Evolutionary conservation across 30 jellyfish, hydroid and myxozoan genomes (phyloP).

Genomic region (Hydra vulgaris): DNA sequence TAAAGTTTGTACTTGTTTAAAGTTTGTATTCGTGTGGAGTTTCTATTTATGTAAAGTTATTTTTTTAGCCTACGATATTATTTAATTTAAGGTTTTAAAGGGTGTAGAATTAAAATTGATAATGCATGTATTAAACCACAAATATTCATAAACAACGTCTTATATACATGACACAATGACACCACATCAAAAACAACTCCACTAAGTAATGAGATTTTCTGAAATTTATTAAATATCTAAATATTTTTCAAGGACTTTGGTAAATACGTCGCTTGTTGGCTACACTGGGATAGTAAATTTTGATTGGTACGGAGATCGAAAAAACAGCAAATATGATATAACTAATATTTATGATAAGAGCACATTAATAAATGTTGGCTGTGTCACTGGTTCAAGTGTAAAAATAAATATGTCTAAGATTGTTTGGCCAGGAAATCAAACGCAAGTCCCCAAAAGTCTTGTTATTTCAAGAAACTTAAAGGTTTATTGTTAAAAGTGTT

Average conservation of each 20-base stretch:
- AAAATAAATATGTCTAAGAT: slow-evolving; percentile 17
- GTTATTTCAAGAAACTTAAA: slow-evolving; percentile 41
- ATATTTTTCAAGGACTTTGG: slow-evolving; percentile 50
- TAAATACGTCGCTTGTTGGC: slow-evolving; percentile 42
- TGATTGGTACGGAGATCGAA: slow-evolving; percentile 63
- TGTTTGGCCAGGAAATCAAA: slow-evolving; percentile 77
- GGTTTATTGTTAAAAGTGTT: slow-evolving; percentile 39
- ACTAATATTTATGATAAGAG: slow-evolving; percentile 28
- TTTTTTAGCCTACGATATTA: too few species aligned
- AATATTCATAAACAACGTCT: too few species aligned
- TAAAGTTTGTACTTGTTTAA: too few species aligned
- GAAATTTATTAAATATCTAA: too few species aligned
- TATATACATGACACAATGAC: too few species aligned
- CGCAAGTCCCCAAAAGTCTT: slow-evolving; percentile 46
- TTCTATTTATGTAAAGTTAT: too few species aligned
- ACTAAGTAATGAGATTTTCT: too few species aligned
- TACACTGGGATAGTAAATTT: slow-evolving; percentile 39
- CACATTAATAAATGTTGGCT: slow-evolving; percentile 36
- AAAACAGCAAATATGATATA: slow-evolving; percentile 38
- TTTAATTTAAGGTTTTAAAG: too few species aligned
- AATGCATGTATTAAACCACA: too few species aligned
- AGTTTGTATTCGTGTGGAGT: too few species aligned
- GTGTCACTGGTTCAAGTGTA: slow-evolving; percentile 13
- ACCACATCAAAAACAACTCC: too few species aligned
- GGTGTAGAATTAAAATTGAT: too few species aligned